Percentiles rank a stretch among this genome's conserved stretches.
phyloP scores from a whole-genome alignment of 2,113 vertebrate genomes.

The Calyptommatus sinebrachiatus region DNA sequence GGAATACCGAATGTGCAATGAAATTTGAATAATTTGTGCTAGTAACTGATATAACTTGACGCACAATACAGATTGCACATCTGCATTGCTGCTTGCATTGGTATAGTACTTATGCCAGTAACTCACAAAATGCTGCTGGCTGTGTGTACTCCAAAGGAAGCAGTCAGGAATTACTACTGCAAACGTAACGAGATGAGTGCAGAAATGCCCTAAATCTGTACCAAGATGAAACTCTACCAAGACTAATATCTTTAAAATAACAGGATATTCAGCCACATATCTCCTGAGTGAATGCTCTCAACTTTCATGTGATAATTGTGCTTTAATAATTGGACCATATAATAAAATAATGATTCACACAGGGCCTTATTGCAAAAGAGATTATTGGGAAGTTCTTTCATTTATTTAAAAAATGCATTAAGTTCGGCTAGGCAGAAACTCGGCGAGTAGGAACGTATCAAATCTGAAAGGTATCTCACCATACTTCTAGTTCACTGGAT shows the following conservation, averaged over 20 bases:
- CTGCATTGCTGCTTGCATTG: no score
- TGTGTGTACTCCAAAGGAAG: no score
- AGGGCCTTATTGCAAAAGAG: background rate
- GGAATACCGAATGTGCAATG: no score
- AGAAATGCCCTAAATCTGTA: background rate
- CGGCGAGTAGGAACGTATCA: slow-evolving; percentile 39
- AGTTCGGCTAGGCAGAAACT: slow-evolving; percentile 28
- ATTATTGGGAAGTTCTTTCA: background rate
- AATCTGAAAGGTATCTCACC: background rate
- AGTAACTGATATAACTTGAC: no score
- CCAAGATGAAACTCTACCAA: background rate
- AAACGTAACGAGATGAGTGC: no score
- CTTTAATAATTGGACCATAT: slow-evolving; percentile 36
- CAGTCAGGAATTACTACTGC: no score
- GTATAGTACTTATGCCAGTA: no score
- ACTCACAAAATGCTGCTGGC: no score
- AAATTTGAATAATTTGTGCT: no score
- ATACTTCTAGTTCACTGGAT: background rate
- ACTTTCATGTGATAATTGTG: background rate
- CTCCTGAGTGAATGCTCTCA: background rate
- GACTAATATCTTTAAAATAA: background rate
- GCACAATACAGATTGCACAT: no score
- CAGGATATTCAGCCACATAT: background rate
- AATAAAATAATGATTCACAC: fast-evolving
- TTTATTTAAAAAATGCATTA: background rate